Base-by-base conservation (phyloP, 1,140 invertebrate genomes). In the Papilio dardanus region DNA sequence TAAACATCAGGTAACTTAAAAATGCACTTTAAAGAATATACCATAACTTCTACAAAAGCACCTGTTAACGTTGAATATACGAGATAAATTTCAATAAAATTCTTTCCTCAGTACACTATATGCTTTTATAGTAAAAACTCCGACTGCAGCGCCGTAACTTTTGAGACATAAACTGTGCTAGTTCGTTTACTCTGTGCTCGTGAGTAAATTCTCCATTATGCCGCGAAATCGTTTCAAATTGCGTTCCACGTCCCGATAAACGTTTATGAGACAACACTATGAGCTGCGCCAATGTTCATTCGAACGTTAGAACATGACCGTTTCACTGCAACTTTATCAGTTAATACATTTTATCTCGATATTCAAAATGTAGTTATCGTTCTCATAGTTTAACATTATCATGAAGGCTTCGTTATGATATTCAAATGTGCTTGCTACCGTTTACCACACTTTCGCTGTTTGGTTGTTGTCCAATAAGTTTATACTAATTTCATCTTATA, bases 211-310 rank as follows among this genome's bases (percentile, higher is more conserved):
- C 71, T 28, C 71, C 46, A 58, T 58, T 73, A 81, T 81, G 74
- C 77, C 37, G 68, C 74, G 62, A 81, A 83, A 83, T 81, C 75
- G 74, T 78, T 81, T 76, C 69, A 78, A 78, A 83, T 80, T 78
- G 80, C 76, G 75, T 78, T 77, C 74, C 58, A 79, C 42, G 71
- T 76, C 67, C 73, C 77, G 69, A 79, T 83, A 81, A 83, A 81
- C 77, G 76, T 81, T 81, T 83, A 83, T 79, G 77, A 69, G 78
- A 79, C 78, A 77, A 73, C 37, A 71, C 58, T 68, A 74, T 74
- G 74, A 65, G 67, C 77, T 71, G 67, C 33, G 50, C 42, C 69
- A 40, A 35, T 33, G 58, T 71, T 76, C 58, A 78, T 74, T 78
- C 73, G 77, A 78, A 77, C 31, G 67, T 37, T 69, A 28, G 67